Percentiles rank a stretch among this genome's conserved stretches.
These are phyloP conservation scores for Diplolepis rosae DNA, from an alignment of 2,888 invertebrate species.

Conservation along the genomic window DNA sequence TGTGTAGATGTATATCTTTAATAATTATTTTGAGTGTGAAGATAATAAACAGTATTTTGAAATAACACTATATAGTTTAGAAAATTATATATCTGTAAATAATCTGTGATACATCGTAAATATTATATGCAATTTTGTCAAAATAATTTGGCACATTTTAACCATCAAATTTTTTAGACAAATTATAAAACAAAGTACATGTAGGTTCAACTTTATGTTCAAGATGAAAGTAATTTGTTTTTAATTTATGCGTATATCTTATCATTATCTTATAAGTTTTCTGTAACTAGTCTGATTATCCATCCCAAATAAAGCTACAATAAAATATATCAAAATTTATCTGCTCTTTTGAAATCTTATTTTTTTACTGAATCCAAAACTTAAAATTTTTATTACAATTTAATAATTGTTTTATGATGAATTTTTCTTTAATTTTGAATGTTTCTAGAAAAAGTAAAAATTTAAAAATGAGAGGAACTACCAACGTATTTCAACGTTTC, in stretches of 20 bases:
- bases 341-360: neutral
- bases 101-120: neutral
- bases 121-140: neutral
- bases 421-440: too few relatives aligned
- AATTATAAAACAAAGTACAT: neutral
- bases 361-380: neutral
- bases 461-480: too few relatives aligned
- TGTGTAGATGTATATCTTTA: neutral
- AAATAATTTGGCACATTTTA: too few relatives aligned
- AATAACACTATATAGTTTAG: neutral
- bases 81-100: neutral
- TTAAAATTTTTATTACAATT: too few relatives aligned
- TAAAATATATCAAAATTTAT: neutral
- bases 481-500: too few relatives aligned
- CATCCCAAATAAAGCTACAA: neutral
- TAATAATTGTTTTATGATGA: too few relatives aligned
- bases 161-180: neutral
- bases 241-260: neutral
- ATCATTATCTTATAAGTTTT: neutral
- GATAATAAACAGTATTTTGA: neutral
- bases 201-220: neutral
- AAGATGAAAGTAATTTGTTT: neutral
- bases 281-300: neutral
- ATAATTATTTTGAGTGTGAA: neutral
- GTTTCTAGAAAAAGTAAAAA: too few relatives aligned